Base-by-base conservation (phyloP, 2,888 invertebrate species). In the Drosophila diplacantha region DNA sequence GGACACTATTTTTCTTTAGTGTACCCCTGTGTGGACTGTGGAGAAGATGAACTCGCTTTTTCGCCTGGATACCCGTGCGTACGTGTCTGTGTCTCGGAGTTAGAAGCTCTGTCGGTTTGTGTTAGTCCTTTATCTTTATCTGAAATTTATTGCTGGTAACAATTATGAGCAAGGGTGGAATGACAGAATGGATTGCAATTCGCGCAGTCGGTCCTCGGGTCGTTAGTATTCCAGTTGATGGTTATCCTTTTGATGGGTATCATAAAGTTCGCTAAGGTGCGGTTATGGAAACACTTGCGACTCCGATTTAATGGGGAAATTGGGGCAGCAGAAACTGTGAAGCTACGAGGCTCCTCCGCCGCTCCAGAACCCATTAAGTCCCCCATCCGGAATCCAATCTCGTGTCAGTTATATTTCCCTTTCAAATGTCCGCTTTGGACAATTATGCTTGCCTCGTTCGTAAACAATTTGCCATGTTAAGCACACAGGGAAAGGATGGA, bases 381-480 rank as follows among this genome's bases (percentile, higher is more conserved):
- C 37, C 11, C 20, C 14, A 14, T 37, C 58, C 55, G 53, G 58
- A 51, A 58, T 29, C 32, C 64, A 34, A 67, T 71, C 60, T 66
- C 39, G 57, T 74, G 75, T 69, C 72, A 73, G 74, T 81, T 74
- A 69, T 70, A 70, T 73, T 75, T 79, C 71, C 69, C 16, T 69
- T 73, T 71, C 58, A 49, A 78, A 78, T 71, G 63, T 75, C 56
- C 65, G 59, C 65, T 43, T 64, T 67, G 66, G 58, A 49, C 82
- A 81, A 77, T 75, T 81, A 75, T 82, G 68, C 63, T 64, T 67
- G 69, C 68, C 64, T 71, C 71, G 68, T 69, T 61, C 56, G 55
- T 63, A 59, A 75, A 65, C 79, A 69, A 61, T 70, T 72, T 35
- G 7, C 18, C 64, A 53, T 65, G 44, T 55, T 47, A 35, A 37